Percentiles rank a stretch among this genome's conserved stretches.
Conservation (phyloP, 2,797 vertebrate species). For the Micromesistius poutassou region DNA sequence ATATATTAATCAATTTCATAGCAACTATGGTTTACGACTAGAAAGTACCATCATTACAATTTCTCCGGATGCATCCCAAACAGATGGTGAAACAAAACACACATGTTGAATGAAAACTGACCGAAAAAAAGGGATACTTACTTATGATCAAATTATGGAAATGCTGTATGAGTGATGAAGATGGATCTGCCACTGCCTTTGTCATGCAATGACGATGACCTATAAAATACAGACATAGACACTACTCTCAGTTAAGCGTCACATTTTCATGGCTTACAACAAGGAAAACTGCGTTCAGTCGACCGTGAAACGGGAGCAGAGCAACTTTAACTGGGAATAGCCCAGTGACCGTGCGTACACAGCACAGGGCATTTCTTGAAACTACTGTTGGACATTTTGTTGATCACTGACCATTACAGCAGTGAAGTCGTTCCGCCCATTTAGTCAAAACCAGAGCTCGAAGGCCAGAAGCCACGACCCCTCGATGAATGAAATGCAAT, state of each 20-base stretch:
- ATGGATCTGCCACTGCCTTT: conserved; percentile 88
- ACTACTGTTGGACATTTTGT: conserved; percentile 63
- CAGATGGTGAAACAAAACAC: conserved; percentile 10
- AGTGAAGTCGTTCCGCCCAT: conserved; percentile 50
- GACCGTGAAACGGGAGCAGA: conserved; percentile 32
- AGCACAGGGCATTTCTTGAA: conserved; percentile 12
- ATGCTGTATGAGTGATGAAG: conserved; percentile 82
- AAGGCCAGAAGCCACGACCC: conserved; percentile 51
- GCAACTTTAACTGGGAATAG: conserved; percentile 46
- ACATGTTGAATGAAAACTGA: conserved; percentile 52
- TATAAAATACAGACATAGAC: conserved; percentile 82
- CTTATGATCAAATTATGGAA: conserved; percentile 86
- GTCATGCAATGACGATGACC: conserved; percentile 96
- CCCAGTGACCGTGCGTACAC: conserved; percentile 25
- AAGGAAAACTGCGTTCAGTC: conserved; percentile 27
- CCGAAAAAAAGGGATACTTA: conserved; percentile 83
- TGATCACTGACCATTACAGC: conserved; percentile 47
- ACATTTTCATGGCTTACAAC: conserved; percentile 44
- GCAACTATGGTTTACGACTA: background rate
- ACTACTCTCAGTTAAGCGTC: conserved; percentile 80
- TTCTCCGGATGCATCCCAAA: background rate
- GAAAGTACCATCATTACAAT: background rate
- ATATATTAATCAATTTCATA: background rate
- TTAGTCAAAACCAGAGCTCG: conserved; percentile 44
- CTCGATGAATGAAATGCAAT: conserved; percentile 38